These are phyloP conservation scores for Ectemnius cavifrons DNA, from an alignment of 2,888 invertebrate species.

Conservation along the genomic window DNA sequence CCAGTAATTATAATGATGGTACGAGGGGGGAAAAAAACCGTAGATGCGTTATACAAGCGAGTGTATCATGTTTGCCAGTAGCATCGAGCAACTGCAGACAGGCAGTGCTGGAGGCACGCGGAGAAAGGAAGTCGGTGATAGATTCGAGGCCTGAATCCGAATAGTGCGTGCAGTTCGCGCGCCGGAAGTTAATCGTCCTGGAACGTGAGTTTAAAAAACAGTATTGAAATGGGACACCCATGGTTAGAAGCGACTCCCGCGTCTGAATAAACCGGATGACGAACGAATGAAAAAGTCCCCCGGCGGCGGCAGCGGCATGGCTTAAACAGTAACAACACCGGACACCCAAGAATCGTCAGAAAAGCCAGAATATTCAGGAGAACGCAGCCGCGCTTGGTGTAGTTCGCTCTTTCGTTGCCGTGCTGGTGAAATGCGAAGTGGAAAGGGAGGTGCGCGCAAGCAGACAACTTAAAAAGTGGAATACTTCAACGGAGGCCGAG, in stretches of 20 bases:
- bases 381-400: no score
- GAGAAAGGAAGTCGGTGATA: slow-evolving; percentile 30
- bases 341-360: no score
- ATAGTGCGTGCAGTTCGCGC: slow-evolving; percentile 26
- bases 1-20: no score
- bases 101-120: background rate
- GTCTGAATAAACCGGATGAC: background rate
- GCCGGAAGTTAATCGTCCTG: slow-evolving; percentile 63
- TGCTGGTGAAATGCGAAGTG: background rate
- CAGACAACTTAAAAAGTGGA: slow-evolving; percentile 3
- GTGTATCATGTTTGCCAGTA: slow-evolving; percentile 1
- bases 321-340: no score
- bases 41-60: no score
- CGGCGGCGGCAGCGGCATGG: no score
- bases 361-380: no score
- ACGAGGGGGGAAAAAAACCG: no score
- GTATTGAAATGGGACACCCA: slow-evolving; percentile 41
- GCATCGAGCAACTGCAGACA: background rate
- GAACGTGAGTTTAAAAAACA: slow-evolving; percentile 54
- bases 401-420: no score
- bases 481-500: slow-evolving; percentile 18
- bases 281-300: no score
- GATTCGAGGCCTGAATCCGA: slow-evolving; percentile 38
- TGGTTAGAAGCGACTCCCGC: background rate
- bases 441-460: background rate